Evolutionary conservation across 2,888 invertebrate genomes (phyloP).

Genomic region (Adelphocoris suturalis): DNA sequence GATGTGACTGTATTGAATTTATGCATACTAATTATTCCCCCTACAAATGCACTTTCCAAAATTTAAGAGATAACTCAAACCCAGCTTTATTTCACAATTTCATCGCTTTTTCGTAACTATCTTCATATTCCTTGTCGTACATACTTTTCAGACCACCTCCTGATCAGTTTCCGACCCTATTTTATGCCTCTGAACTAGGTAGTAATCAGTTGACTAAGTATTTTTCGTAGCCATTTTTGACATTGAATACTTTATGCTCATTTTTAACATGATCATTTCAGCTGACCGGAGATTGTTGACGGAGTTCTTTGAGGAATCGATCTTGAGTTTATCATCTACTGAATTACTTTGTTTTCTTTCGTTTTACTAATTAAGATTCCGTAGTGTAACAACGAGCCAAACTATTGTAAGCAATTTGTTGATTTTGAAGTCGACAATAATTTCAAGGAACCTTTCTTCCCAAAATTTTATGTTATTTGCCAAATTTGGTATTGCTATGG

Average conservation of each 20-base stretch:
- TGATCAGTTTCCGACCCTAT: background rate
- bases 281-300: background rate
- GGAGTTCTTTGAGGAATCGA: background rate
- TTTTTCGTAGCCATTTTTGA: background rate
- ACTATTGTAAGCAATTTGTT: slow-evolving; percentile 12
- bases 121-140: background rate
- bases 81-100: background rate
- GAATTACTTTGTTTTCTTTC: background rate
- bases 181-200: background rate
- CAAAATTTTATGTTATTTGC: slow-evolving; percentile 55
- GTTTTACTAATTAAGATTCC: background rate
- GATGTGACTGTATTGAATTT: too few relatives aligned
- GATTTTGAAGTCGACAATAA: slow-evolving; percentile 70
- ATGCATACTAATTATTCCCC: too few relatives aligned
- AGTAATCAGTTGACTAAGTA: background rate
- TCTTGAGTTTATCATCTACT: background rate
- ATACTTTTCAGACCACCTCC: background rate
- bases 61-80: too few relatives aligned
- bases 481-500: slow-evolving; percentile 33
- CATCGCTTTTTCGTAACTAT: background rate
- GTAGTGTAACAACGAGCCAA: background rate
- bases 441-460: slow-evolving; percentile 70
- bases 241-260: slow-evolving; percentile 19
- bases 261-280: slow-evolving; percentile 29
- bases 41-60: too few relatives aligned